Evolutionary conservation across 2,888 invertebrate species (phyloP), one percentile per base, ranked within the genome.

Genomic region (Flexamia atlantica): DNA sequence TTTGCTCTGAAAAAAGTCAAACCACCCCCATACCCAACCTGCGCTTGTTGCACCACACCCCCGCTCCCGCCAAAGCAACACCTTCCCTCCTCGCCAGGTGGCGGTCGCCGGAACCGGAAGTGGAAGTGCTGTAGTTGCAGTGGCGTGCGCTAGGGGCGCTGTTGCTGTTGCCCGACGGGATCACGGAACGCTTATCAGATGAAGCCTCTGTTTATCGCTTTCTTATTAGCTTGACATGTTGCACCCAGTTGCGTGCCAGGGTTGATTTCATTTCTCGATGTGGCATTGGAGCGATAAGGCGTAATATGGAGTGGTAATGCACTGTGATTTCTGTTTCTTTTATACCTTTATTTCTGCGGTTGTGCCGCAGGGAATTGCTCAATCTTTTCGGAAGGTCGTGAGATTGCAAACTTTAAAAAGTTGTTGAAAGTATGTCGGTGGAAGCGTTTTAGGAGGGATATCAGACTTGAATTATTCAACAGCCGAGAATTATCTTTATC

Each of bases 251-350:
- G 76, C 50, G 28, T 76, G 46, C 25, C 2, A n/a, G n/a, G 76
- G 46, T 76, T 76, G 76, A 76, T 76, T 76, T 76, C 76, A 76
- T 76, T 76, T 76, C 76, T 76, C 76, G 20, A 76, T 46, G 40
- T 76, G 76, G 28, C 28, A 76, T 76, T 76, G 50, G 28, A 23
- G 12, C 36, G 72, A 72, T 72, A 68, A 40, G n/a, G 14, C 50
- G 9, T 46, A 76, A 50, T 76, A 76, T 50, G 50, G 76, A 28
- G 20, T 14, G 42, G 50, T 25, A 36, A 36, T 70, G 32, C 32
- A n/a, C 20, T 10, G 40, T 70, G 40, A 20, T 40, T 70, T 70
- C 20, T 32, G 30, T 60, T 40, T 36, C 17, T 30, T 30, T 68
- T 30, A 30, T 32, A 68, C 32, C 68, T 68, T 60, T 60, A 60